Conservation (phyloP, 2,797 vertebrate genomes). For the Carapus acus region DNA sequence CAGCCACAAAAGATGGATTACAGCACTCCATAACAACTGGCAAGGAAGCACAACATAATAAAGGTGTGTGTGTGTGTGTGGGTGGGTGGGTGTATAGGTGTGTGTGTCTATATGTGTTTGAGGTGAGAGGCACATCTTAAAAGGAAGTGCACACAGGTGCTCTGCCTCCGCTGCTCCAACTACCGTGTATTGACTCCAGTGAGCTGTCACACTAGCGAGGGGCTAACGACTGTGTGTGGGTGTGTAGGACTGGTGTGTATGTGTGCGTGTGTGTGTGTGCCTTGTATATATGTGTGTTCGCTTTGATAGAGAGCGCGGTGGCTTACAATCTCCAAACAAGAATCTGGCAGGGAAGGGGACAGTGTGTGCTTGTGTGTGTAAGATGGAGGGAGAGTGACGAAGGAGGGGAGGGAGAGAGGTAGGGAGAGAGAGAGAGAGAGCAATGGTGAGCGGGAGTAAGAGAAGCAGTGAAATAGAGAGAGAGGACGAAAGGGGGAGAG, state of each 20-base stretch:
- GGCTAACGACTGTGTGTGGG: constrained; percentile 1
- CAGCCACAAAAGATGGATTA: constrained; percentile 62
- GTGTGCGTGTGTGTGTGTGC: too few species aligned
- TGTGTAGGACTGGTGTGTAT: too few species aligned
- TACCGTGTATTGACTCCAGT: constrained; percentile 44
- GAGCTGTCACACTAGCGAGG: constrained; percentile 26
- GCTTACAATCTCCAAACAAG: constrained; percentile 55
- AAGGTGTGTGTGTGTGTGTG: constrained; percentile 17
- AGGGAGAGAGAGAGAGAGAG: too few species aligned
- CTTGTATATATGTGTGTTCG: constrained; percentile 26
- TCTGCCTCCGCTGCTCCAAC: constrained; percentile 23
- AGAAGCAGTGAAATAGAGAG: too few species aligned
- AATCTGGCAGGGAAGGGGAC: constrained; percentile 34
- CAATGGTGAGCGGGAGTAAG: too few species aligned
- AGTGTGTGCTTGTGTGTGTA: too few species aligned
- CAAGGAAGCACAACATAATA: constrained; percentile 44
- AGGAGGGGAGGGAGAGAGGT: too few species aligned
- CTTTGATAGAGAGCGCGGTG: constrained; percentile 50
- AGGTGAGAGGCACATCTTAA: constrained; percentile 24
- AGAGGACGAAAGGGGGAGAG: too few species aligned
- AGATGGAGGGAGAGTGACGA: too few species aligned
- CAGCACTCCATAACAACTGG: constrained; percentile 44
- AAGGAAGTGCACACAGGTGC: constrained; percentile 29
- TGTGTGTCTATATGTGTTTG: constrained; percentile 19
- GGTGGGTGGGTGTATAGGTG: constrained; percentile 4